Percentiles rank a stretch among this genome's conserved stretches.
Conservation (phyloP, 2,113 vertebrate species). For the Hypomesus transpacificus region DNA sequence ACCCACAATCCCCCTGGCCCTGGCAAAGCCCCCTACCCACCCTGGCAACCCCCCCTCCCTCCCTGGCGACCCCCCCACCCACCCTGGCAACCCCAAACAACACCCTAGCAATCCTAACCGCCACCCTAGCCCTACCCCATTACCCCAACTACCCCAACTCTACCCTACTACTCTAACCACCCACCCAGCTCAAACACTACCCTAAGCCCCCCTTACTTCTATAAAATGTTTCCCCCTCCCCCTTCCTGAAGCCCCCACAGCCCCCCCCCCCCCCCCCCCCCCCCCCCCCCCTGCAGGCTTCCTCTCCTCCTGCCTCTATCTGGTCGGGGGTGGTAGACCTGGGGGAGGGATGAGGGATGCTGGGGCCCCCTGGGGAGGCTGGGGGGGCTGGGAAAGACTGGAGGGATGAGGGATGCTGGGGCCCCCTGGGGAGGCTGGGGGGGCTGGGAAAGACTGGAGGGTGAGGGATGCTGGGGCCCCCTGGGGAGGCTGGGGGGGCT, state of each 20-base stretch:
- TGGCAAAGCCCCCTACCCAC: not conserved
- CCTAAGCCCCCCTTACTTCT: too few species aligned
- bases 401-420: too few species aligned
- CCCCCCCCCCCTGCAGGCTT: slow-evolving; percentile 15
- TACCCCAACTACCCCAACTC: not conserved
- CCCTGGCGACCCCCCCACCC: too few species aligned
- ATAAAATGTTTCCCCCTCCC: too few species aligned
- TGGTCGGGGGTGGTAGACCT: not conserved
- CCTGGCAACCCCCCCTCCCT: not conserved
- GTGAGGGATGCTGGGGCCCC: too few species aligned
- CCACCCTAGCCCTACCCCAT: not conserved
- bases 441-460: too few species aligned
- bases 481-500: too few species aligned
- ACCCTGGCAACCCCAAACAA: too few species aligned
- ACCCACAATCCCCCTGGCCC: slow-evolving; percentile 15
- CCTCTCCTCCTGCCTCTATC: not conserved
- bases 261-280: not conserved
- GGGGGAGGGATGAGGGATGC: not conserved
- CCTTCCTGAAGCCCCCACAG: slow-evolving; percentile 24
- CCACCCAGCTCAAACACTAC: too few species aligned
- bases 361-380: too few species aligned
- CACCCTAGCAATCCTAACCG: not conserved
- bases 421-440: too few species aligned
- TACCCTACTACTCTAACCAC: not conserved
- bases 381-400: too few species aligned